These are phyloP conservation scores for Malurus leucopterus DNA, from an alignment of 2,797 vertebrate species.

Conservation along the genomic window DNA sequence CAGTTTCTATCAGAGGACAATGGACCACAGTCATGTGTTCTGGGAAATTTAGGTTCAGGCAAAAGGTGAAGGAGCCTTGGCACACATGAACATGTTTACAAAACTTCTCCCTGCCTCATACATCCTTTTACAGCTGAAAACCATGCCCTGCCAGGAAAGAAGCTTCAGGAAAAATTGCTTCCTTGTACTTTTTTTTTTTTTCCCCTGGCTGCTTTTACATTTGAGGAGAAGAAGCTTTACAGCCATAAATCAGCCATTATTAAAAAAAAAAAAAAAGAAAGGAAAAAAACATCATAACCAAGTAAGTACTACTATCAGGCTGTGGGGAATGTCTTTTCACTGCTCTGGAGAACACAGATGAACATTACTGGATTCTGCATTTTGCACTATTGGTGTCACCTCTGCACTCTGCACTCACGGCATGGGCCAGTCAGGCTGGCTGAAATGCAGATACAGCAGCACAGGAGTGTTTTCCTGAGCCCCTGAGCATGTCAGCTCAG, in stretches of 20 bases:
- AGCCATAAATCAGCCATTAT: background rate
- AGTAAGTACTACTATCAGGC: background rate
- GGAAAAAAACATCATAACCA: background rate
- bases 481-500: background rate
- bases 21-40: background rate
- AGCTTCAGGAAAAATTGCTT: background rate
- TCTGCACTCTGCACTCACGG: background rate
- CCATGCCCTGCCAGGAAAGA: background rate
- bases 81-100: background rate
- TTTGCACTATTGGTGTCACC: background rate
- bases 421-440: background rate
- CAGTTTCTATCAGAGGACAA: background rate
- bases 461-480: background rate
- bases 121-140: slow-evolving; percentile 7
- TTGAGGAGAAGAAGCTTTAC: background rate
- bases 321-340: background rate
- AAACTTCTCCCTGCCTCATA: background rate
- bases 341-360: background rate
- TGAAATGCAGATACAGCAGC: background rate
- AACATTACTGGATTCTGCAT: background rate
- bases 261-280: background rate
- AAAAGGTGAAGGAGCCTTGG: background rate
- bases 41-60: background rate
- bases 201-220: background rate
- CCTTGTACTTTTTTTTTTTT: background rate